Evolutionary conservation across 2,888 invertebrate species (phyloP), one percentile per base, ranked within the genome.

Genomic region (Andrena bucephala): DNA sequence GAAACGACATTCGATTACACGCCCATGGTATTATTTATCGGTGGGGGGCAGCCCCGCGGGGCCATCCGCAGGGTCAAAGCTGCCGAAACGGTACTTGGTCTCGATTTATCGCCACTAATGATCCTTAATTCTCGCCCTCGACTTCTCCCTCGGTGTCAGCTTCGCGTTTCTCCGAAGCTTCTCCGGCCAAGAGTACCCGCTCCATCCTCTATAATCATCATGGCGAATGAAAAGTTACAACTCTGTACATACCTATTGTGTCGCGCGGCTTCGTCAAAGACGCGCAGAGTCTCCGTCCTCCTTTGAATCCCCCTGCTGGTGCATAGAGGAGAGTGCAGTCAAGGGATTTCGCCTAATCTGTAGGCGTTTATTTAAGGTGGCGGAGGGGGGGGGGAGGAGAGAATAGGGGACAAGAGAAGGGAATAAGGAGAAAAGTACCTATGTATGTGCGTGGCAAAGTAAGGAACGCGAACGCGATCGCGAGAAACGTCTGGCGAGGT

Each of bases 31-130:
- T 76, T 70, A 84, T 85, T 81, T 82, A 85, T 79, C 68, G 42
- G 69, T 13, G 33, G n/a, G 31, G 69, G 52, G 42, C 57, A 50
- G 20, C 48, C 8, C 68, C 78, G 50, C 63, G 57, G 33, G 77
- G 62, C 31, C 42, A 33, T 74, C 31, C 75, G 54, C 33, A 27
- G 69, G 66, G 54, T 81, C 66, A 31, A 75, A 82, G 52, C 76
- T 73, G 77, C 42, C 75, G 84, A 84, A 84, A 82, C 79, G 84
- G 83, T 81, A 76, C 76, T 79, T 52, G 31, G 50, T 54, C 57
- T 66, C 81, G 84, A 86, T 87, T 86, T 86, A 87, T 84, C 82
- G 86, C 24, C 68, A 31, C 66, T 86, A 84, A 87, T 78, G 84
- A 72, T 62, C 82, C 76, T 84, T 87, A 71, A 86, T 84, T 86